Evolutionary conservation across 2,888 invertebrate species (phyloP).

Genomic region (Brachylomia viminalis): DNA sequence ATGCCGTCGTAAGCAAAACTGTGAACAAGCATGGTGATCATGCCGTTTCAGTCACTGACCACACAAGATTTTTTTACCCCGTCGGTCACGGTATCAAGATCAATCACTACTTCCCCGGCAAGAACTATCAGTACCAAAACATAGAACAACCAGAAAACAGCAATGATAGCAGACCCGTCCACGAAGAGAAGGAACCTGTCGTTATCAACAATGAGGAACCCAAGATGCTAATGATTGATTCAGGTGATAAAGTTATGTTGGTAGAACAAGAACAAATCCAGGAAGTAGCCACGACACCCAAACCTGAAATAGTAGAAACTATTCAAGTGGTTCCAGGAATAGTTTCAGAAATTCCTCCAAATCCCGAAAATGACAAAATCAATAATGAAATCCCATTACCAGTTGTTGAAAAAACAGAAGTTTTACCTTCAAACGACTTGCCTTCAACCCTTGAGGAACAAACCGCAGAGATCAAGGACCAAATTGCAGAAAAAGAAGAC

Average conservation of each 20-base stretch:
- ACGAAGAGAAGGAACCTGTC: constrained; percentile 69
- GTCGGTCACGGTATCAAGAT: constrained; percentile 82
- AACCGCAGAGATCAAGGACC: constrained; percentile 51
- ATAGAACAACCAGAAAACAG: constrained; percentile 53
- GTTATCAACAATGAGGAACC: constrained; percentile 54
- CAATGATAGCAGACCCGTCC: constrained; percentile 72
- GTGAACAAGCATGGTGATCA: constrained; percentile 83
- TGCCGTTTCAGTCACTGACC: constrained; percentile 81
- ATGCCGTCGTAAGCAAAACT: constrained; percentile 90
- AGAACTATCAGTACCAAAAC: constrained; percentile 72
- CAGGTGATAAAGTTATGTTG: constrained; percentile 68
- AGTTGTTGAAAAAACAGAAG: constrained; percentile 60
- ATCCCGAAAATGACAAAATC: constrained; percentile 39
- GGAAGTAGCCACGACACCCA: constrained; percentile 63
- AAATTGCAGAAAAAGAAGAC: constrained; percentile 67
- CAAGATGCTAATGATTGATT: constrained; percentile 63
- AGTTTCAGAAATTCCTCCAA: constrained; percentile 69
- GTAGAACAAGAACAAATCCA: constrained; percentile 66
- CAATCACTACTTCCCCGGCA: constrained; percentile 84
- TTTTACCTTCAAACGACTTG: constrained; percentile 44
- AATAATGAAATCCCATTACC: constrained; percentile 57
- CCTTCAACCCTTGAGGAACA: constrained; percentile 54
- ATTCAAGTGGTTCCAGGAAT: constrained; percentile 71
- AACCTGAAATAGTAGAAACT: constrained; percentile 68
- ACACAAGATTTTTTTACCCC: constrained; percentile 82